Evolutionary conservation across 37 sponge, comb jelly and placozoan genomes (phyloP).

Genomic region (Ianthella basta): DNA sequence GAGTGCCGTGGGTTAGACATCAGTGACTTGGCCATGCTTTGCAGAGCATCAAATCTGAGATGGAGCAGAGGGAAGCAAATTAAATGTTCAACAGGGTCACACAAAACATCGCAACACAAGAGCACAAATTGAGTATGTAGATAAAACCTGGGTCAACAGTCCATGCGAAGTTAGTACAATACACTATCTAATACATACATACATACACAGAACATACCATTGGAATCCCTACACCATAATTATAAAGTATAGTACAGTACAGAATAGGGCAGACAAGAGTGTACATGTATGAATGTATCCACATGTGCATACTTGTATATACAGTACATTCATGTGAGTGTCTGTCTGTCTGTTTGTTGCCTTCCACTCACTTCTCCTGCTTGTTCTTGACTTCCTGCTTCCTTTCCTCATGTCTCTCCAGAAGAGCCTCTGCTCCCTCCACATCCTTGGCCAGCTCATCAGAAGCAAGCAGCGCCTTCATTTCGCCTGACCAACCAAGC

Average conservation of each 20-base stretch:
- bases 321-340: not conserved
- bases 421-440: constrained; percentile 71
- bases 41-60: constrained; percentile 66
- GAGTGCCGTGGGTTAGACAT: constrained; percentile 21
- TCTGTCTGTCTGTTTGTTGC: not conserved
- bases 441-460: constrained; percentile 88
- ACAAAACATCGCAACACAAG: not conserved
- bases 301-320: not conserved
- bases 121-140: not conserved
- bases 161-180: not conserved
- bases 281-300: not conserved
- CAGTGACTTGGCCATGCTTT: constrained; percentile 46
- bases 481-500: constrained; percentile 84
- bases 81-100: not conserved
- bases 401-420: constrained; percentile 70
- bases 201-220: not conserved
- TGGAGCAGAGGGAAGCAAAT: not conserved
- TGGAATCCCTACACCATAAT: no score
- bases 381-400: constrained; percentile 74
- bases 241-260: no score
- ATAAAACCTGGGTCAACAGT: no score
- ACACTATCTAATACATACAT: not conserved
- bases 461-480: constrained; percentile 57
- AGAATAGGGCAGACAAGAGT: no score
- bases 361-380: constrained; percentile 65